Base-by-base conservation (phyloP, 2,797 vertebrate genomes). In the Silurus lanzhouensis region DNA sequence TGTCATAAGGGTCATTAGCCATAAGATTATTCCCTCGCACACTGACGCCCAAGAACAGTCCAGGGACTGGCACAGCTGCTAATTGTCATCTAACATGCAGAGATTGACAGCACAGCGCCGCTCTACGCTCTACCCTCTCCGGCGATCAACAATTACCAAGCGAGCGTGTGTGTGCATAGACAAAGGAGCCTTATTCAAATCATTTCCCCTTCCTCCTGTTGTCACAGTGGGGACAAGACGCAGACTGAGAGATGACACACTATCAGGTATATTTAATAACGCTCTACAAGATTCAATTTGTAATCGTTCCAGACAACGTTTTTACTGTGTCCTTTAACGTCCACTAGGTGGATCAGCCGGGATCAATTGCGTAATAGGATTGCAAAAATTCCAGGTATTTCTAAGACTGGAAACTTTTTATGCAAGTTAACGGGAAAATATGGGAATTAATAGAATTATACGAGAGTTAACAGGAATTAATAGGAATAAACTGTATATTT, bases 81-180 rank as follows among this genome's bases (percentile, higher is more conserved):
- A 91, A 93, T 92, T 92, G 91, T 85, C 86, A 22, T 48, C 67
- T 84, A 87, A 91, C 83, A 72, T 61, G 67, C 86, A 74, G 76
- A 89, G 82, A 88, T 83, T 78, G 83, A 81, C 88, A 81, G 79
- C 87, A 38, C 58, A 85, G 85, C 88, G 89, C 88, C 77, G 67
- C 72, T 61, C 38, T 17, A 31, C 75, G 60, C 72, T 55, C 25
- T 76, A n/a, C 17, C 10, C 25, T 58, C 76, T 78, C 22, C 57
- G 12, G n/a, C n/a, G n/a, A 13, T 60, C 57, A 20, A 20, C 25
- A 20, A 2, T 8, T 27, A 55, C 46, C 5, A 55, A 15, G 48
- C 48, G 19, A 8, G 48, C 15, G 27, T 60, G 77, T n/a, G 22
- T 22, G 31, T 3, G 19, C 60, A 46, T 64, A 48, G 44, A 64